Conservation (phyloP, 2,888 invertebrate species). For the Ditula angustiorana region DNA sequence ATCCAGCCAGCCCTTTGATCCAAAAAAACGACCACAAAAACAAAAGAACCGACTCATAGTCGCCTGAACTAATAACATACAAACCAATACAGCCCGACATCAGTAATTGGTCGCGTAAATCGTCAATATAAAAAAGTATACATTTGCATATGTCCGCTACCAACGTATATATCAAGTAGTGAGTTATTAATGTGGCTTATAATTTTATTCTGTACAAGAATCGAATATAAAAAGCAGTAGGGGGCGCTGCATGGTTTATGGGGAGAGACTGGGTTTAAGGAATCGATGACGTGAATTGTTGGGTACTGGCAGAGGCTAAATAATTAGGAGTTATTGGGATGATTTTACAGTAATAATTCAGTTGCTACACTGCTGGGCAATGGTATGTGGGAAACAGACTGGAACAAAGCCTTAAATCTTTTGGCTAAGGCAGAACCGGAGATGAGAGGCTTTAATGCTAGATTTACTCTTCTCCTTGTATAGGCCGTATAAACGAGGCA, state of each 20-base stretch:
- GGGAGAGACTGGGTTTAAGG: constrained; percentile 56
- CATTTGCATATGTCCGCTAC: constrained; percentile 65
- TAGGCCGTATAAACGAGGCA: no score
- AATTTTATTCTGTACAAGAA: constrained; percentile 78
- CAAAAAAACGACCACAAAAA: neutral
- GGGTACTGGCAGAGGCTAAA: constrained; percentile 45
- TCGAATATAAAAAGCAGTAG: constrained; percentile 81
- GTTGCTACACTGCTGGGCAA: no score
- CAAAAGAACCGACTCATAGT: neutral
- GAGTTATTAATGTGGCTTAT: constrained; percentile 76
- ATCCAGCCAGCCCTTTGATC: no score
- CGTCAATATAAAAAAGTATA: constrained; percentile 49
- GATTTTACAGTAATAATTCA: constrained; percentile 20
- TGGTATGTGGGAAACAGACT: no score
- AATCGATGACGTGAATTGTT: constrained; percentile 61
- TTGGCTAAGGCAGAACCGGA: no score
- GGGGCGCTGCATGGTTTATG: constrained; percentile 74
- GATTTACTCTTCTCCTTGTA: no score
- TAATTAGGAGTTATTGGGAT: constrained; percentile 5
- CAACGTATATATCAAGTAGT: constrained; percentile 68
- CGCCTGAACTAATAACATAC: constrained; percentile 30
- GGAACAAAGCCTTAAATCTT: no score
- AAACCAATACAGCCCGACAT: constrained; percentile 32
- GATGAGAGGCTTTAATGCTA: no score
- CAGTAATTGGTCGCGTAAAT: constrained; percentile 67